Base-by-base conservation (phyloP, 2,113 vertebrate genomes). In the Cyprinodon brontotheroides region DNA sequence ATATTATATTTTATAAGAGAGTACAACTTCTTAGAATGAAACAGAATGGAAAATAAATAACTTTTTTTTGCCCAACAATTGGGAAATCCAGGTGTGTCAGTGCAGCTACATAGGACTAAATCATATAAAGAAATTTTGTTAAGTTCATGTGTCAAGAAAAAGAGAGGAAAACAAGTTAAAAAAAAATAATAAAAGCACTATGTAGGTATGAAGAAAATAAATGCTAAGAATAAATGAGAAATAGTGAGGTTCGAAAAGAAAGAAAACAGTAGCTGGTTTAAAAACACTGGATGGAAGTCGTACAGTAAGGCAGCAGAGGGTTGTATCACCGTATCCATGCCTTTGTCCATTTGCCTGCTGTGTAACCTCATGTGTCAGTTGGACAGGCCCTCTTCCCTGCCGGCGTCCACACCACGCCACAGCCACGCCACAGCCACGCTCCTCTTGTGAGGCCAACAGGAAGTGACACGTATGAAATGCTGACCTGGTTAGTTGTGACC, bases 391-490 rank as follows among this genome's bases (percentile, higher is more conserved):
- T 74, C 68, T 79, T 77, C 85, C 90, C 89, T 78, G 64, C 75
- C 67, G 81, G 89, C 81, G 87, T 86, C 79, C 74, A 69, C 82
- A 85, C 79, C 88, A 79, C 17, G 75, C 81, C 90, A 83, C 72
- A 17, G 75, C 79, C 88, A 79, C 17, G 75, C 81, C 90, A 83
- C 72, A 17, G 75, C 79, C 87, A 82, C 65, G 22, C 81, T 92
- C 86, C 73, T 86, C 81, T 83, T 15, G 48, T 82, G 85, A 91
- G 84, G 80, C 85, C 82, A 72, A 92, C 79, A 89, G 87, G 91
- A 92, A 88, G 87, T 88, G 94, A 93, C 90, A 92, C 80, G 75
- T 86, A 71, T 87, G 84, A 91, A 93, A 91, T 87, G 91, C 94
- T 94, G 94, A 94, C 89, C 93, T 84, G 78, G 89, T 88, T 36